Evolutionary conservation across 2,888 invertebrate species (phyloP).

Genomic region (Andrena fulva): DNA sequence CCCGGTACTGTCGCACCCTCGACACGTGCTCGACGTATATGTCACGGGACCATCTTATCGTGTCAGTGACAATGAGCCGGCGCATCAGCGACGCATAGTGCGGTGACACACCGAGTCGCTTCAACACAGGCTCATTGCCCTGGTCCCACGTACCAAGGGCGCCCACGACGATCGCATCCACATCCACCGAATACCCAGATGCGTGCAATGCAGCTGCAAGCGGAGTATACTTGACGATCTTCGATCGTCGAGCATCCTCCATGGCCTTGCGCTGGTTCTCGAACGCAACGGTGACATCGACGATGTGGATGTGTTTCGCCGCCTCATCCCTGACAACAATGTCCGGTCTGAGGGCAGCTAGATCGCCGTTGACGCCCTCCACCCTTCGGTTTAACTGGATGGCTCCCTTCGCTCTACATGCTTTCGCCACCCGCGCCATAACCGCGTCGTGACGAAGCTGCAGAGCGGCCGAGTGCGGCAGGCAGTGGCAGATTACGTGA

Average conservation of each 20-base stretch:
- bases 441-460: constrained; percentile 72
- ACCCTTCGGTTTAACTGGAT: constrained; percentile 56
- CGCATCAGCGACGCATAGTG: no score
- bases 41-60: no score
- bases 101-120: no score
- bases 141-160: no score
- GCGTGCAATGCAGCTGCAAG: constrained; percentile 53
- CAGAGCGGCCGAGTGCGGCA: constrained; percentile 71
- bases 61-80: no score
- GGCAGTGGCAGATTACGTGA: constrained; percentile 73
- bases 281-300: constrained; percentile 77
- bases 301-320: constrained; percentile 61
- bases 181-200: neutral
- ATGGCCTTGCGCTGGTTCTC: constrained; percentile 73
- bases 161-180: no score
- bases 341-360: constrained; percentile 57
- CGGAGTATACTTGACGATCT: constrained; percentile 67
- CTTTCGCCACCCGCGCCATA: constrained; percentile 63
- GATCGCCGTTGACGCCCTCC: constrained; percentile 42
- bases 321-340: constrained; percentile 64
- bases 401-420: constrained; percentile 42
- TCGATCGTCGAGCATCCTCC: constrained; percentile 64
- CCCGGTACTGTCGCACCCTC: no score
- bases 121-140: no score
- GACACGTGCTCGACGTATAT: no score